Conservation (phyloP, 2,797 vertebrate species). For the Girardinus metallicus region DNA sequence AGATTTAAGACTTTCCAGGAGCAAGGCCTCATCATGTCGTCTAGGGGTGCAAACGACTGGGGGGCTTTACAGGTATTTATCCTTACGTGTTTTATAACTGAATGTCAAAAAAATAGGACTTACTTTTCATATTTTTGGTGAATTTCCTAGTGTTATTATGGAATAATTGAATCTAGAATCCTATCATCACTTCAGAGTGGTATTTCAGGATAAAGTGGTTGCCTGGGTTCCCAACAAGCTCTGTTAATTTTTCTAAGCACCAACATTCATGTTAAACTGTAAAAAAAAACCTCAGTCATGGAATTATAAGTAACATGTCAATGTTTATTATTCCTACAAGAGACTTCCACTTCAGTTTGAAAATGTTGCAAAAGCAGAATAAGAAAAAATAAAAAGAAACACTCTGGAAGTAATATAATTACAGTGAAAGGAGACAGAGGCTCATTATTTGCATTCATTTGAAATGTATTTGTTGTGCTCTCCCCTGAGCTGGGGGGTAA, state of each 20-base stretch:
- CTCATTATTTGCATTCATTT: conserved; percentile 19
- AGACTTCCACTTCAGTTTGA: not conserved
- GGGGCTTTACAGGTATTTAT: conserved; percentile 85
- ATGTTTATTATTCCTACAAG: not conserved
- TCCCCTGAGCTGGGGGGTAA: conserved; percentile 8
- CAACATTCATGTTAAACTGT: not conserved
- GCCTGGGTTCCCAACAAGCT: not conserved
- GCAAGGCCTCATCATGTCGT: conserved; percentile 77
- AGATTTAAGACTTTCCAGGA: conserved; percentile 86
- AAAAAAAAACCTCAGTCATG: not conserved
- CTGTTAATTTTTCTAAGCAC: not conserved
- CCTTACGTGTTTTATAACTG: not conserved
- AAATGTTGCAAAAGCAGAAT: conserved; percentile 25
- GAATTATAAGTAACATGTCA: not conserved
- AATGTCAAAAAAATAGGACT: not conserved
- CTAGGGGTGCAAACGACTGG: conserved; percentile 78
- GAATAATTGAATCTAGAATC: not conserved
- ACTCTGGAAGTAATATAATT: not conserved
- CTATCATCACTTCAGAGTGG: not conserved
- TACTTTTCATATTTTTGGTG: not conserved
- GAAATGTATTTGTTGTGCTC: conserved; percentile 2
- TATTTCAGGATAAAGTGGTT: not conserved
- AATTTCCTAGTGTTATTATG: not conserved
- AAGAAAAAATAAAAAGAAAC: conserved; percentile 9
- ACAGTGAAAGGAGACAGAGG: not conserved